phyloP scores from a whole-genome alignment of 2,888 invertebrate genomes.

The Tenthredo scrophulariae region DNA sequence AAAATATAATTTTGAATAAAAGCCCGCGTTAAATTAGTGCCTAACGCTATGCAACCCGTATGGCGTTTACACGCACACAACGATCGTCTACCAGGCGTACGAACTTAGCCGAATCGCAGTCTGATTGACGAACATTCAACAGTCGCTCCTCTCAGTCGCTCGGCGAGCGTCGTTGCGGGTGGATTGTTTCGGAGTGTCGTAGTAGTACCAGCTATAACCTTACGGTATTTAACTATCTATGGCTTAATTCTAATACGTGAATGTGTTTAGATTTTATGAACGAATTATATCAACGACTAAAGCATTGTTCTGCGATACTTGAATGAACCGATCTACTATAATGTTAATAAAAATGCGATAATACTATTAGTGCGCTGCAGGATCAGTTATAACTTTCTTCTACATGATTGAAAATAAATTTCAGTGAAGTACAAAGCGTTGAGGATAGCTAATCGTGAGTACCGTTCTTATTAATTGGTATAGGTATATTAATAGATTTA shows the following conservation, averaged over 20 bases:
- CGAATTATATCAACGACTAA: not conserved
- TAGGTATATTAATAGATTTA: not conserved
- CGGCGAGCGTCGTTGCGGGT: constrained; percentile 25
- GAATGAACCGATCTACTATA: not conserved
- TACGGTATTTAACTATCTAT: not conserved
- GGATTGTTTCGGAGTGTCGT: not conserved
- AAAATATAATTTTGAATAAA: not conserved
- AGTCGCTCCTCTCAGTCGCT: constrained; percentile 10
- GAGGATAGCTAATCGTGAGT: not conserved
- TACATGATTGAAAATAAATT: not conserved
- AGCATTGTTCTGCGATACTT: not conserved
- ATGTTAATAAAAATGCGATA: not conserved
- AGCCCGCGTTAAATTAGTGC: not conserved
- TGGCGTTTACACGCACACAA: not conserved
- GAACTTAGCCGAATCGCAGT: not conserved
- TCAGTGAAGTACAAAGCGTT: not conserved
- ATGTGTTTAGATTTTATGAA: not conserved
- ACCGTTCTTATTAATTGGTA: not conserved
- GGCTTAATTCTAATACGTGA: not conserved
- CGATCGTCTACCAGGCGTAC: not conserved
- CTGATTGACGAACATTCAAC: constrained; percentile 26
- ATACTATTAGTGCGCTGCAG: not conserved
- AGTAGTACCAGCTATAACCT: not conserved
- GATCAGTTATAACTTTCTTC: not conserved
- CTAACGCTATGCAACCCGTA: not conserved